Evolutionary conservation across 2,888 invertebrate species (phyloP), one percentile per base, ranked within the genome.

Genomic region (Tipula helvola): DNA sequence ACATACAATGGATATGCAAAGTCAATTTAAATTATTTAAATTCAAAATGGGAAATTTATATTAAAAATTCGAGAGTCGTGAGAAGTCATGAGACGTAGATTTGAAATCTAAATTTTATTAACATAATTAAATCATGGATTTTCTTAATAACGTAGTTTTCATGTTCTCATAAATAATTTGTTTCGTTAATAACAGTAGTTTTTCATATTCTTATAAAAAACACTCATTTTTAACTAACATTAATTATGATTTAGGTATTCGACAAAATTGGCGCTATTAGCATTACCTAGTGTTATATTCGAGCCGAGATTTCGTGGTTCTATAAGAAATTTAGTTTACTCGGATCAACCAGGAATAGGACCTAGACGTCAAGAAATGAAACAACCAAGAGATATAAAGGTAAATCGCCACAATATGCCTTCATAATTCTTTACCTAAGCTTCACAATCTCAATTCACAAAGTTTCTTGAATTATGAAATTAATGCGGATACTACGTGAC

Each of bases 271-370:
- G 96, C 96, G 12, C 93, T 96, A 86, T 92, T 98, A 87, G 97
- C 98, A 0, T 92, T 98, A 88, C 97, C 97, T 3, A 97, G 97
- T 88, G 98, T 97, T 87, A 96, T 97, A 89, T 98, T 97, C 91
- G 98, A 98, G 92, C 98, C 98, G 2, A 94, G 97, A 89, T 98
- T 98, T 91, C 94, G 96, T 57, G 99, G 98, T 0, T 94, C 96
- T 47, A 96, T 99, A 36, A 93, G 98, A 87, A 99, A 99, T 92
- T 93, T 99, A 89, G 96, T 98, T 88, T 97, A 97, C 92, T 96
- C 96, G 36, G 97, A 97, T 90, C 94, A 95, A 86, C 96, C 96
- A 52, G 96, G 95, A 16, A 95, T 95, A 88, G 93, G 94, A 28
- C 95, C 96, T 0, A 92, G 96, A 89, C 93, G 97, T 87, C 97